These are phyloP conservation scores for Melanotaenia maccullochi DNA, from an alignment of 2,797 vertebrate species.

Conservation along the genomic window DNA sequence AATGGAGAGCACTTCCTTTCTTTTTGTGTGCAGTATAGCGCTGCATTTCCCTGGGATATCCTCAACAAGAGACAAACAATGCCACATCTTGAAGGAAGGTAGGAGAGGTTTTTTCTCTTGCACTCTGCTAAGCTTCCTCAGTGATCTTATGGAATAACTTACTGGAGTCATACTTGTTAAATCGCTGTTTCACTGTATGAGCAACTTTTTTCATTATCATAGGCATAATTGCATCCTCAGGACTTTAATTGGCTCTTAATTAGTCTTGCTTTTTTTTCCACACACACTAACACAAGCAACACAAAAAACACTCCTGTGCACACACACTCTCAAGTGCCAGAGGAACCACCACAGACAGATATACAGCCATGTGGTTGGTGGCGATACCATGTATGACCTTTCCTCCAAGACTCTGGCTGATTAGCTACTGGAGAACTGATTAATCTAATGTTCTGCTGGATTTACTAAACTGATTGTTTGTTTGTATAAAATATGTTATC, in stretches of 20 bases:
- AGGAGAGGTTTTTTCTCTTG: constrained; percentile 23
- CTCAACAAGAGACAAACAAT: constrained; percentile 67
- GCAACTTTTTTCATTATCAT: neutral
- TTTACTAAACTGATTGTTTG: constrained; percentile 31
- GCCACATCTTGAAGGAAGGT: constrained; percentile 52
- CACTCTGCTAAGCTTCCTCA: constrained; percentile 17
- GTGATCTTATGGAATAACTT: constrained; percentile 15
- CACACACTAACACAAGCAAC: constrained; percentile 1
- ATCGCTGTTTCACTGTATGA: constrained; percentile 21
- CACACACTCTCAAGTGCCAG: constrained; percentile 19
- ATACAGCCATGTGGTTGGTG: constrained; percentile 54
- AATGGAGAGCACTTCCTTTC: constrained; percentile 61
- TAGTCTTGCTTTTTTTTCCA: neutral
- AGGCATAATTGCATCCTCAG: neutral
- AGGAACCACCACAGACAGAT: constrained; percentile 41
- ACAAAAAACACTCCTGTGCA: constrained; percentile 22
- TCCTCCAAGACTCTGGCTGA: constrained; percentile 48
- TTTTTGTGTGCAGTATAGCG: constrained; percentile 64
- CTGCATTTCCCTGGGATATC: constrained; percentile 77
- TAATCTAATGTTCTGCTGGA: constrained; percentile 25
- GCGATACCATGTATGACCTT: constrained; percentile 39
- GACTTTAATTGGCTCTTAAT: constrained; percentile 1
- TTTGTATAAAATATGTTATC: constrained; percentile 5
- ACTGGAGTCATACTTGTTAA: constrained; percentile 17
- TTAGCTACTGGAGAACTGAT: constrained; percentile 27